Conservation (phyloP, 2,888 invertebrate species). For the Eilema sororculum region DNA sequence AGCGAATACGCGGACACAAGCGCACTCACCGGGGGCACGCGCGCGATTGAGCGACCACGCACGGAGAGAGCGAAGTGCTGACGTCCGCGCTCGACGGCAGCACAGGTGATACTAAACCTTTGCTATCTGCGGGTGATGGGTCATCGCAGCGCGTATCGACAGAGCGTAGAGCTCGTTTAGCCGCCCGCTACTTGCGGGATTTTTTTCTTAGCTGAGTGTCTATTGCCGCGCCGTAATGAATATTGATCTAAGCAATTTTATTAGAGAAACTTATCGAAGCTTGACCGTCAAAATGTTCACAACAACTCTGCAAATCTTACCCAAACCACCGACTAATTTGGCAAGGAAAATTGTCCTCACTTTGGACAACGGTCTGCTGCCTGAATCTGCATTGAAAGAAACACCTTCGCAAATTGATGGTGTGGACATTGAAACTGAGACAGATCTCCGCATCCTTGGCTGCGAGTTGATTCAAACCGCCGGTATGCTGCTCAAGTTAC, state of each 20-base stretch:
- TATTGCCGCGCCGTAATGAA: too few species aligned
- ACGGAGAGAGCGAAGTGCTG: too few species aligned
- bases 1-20: not conserved
- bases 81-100: too few species aligned
- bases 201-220: too few species aligned
- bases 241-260: too few species aligned
- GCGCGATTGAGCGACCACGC: too few species aligned
- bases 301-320: conserved; percentile 70
- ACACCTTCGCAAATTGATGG: conserved; percentile 98
- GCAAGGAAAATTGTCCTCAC: conserved; percentile 95
- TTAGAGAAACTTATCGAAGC: too few species aligned
- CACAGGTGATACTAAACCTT: too few species aligned
- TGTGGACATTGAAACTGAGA: conserved; percentile 95
- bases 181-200: too few species aligned
- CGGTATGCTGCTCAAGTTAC: conserved; percentile 97
- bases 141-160: too few species aligned
- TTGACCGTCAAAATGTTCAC: conserved; percentile 69
- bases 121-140: too few species aligned
- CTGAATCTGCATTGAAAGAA: conserved; percentile 93
- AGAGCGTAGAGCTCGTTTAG: too few species aligned
- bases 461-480: conserved; percentile 99
- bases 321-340: conserved; percentile 87
- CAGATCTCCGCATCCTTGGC: conserved; percentile 96
- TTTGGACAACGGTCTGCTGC: conserved; percentile 96
- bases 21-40: not conserved